These are phyloP conservation scores for Thinocorus orbignyianus DNA, from an alignment of 2,113 vertebrate genomes.

Conservation along the genomic window DNA sequence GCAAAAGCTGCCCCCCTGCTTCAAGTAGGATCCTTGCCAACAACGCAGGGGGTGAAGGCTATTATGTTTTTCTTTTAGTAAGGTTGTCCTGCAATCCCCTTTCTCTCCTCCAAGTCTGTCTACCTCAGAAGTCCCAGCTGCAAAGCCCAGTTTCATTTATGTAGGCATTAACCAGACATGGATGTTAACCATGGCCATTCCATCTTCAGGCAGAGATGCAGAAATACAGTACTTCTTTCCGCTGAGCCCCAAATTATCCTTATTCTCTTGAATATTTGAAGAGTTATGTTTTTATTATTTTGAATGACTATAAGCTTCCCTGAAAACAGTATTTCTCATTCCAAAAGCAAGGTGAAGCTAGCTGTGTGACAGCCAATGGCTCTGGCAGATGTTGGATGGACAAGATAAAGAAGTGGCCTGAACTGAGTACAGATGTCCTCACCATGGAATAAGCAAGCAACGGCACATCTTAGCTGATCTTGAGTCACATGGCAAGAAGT, in stretches of 20 bases:
- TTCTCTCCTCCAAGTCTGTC: neutral
- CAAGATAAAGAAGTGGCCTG: neutral
- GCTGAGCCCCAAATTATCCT: neutral
- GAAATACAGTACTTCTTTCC: neutral
- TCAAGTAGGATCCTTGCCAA: neutral
- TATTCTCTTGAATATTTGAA: neutral
- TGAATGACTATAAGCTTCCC: neutral
- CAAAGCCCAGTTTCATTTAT: neutral
- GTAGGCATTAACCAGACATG: too few relatives aligned
- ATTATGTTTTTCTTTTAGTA: neutral
- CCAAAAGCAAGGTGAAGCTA: neutral
- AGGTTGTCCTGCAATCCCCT: neutral
- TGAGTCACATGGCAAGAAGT: fast-evolving
- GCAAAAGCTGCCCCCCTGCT: neutral
- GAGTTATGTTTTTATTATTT: neutral
- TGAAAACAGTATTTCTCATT: neutral
- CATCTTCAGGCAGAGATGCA: neutral
- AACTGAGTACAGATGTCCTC: neutral
- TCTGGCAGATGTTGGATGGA: neutral
- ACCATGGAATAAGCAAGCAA: neutral
- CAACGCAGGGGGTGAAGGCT: fast-evolving
- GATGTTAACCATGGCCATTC: neutral
- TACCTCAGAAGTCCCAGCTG: neutral
- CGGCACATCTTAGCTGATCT: neutral
- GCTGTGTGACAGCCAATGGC: neutral